A percentile compares a stretch with the other conserved stretches of the same genome.
These are phyloP conservation scores for Phortica okadai DNA, from an alignment of 2,888 invertebrate species.

Conservation along the genomic window DNA sequence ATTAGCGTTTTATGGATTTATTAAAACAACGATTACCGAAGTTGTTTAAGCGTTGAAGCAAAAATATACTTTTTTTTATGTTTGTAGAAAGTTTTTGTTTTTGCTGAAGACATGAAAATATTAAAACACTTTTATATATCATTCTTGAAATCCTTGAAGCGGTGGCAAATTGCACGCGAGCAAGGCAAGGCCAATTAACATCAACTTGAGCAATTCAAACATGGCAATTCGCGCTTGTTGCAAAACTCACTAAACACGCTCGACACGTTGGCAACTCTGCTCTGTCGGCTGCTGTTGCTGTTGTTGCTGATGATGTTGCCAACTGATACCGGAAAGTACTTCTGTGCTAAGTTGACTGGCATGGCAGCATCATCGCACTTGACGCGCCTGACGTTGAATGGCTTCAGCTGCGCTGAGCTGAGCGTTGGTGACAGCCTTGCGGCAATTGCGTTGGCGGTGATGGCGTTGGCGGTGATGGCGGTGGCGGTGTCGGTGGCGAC, in stretches of 20 bases:
- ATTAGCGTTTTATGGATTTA: background rate
- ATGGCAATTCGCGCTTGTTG: background rate
- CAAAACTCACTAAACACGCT: too few relatives aligned
- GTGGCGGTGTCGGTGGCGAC: background rate
- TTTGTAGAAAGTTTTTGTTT: too few relatives aligned
- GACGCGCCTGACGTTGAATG: background rate
- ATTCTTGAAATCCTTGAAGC: too few relatives aligned
- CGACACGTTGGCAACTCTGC: too few relatives aligned
- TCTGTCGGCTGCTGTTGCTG: background rate
- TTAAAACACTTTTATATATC: too few relatives aligned
- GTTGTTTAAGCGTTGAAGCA: too few relatives aligned
- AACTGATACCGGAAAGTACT: conserved; percentile 9
- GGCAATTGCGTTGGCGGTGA: background rate
- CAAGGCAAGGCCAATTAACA: background rate
- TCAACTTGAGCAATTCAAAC: background rate
- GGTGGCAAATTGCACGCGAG: background rate
- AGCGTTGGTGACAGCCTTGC: too few relatives aligned
- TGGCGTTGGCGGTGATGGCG: background rate
- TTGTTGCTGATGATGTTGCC: background rate
- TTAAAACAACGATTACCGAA: too few relatives aligned
- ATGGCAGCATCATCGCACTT: background rate
- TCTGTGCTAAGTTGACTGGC: background rate
- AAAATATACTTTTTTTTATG: too few relatives aligned
- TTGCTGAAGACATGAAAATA: too few relatives aligned
- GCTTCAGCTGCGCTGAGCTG: background rate